A percentile compares a stretch with the other conserved stretches of the same genome.
Conservation (phyloP, 1,140 invertebrate genomes). For the Drosophila malerkotliana region DNA sequence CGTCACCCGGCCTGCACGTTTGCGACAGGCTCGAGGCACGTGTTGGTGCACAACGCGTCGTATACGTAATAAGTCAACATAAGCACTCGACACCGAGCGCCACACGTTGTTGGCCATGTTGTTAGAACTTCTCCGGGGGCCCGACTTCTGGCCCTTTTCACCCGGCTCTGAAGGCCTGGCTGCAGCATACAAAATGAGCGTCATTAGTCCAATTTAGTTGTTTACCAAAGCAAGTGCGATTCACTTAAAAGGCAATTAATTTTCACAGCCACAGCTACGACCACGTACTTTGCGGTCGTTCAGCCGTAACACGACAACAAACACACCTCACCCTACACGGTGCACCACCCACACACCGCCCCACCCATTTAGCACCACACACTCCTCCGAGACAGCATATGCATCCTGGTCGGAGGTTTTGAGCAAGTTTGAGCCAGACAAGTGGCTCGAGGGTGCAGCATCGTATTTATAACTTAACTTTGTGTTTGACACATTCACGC, state of each 20-base stretch:
- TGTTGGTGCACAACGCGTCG: constrained; percentile 65
- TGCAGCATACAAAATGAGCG: constrained; percentile 79
- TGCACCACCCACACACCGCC: not conserved
- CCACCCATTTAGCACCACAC: not conserved
- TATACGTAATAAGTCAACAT: constrained; percentile 80
- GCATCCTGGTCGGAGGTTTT: constrained; percentile 2
- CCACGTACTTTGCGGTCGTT: constrained; percentile 83
- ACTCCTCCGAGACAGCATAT: constrained; percentile 6
- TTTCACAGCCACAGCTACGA: constrained; percentile 69
- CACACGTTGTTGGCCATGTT: constrained; percentile 50
- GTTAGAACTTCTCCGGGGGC: constrained; percentile 30
- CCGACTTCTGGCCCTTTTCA: constrained; percentile 7
- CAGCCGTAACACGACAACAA: constrained; percentile 80
- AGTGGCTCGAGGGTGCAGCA: constrained; percentile 47
- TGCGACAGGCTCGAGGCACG: constrained; percentile 37
- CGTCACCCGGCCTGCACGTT: constrained; percentile 6
- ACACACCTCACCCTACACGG: constrained; percentile 41
- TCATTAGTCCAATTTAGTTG: constrained; percentile 83
- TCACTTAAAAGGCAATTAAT: constrained; percentile 84
- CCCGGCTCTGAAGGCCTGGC: constrained; percentile 11
- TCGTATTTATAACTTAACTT: constrained; percentile 81
- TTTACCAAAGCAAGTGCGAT: constrained; percentile 83
- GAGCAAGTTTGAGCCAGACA: constrained; percentile 2
- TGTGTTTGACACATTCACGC: constrained; percentile 80
- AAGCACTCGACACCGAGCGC: constrained; percentile 42